Base-by-base conservation (phyloP, 2,888 invertebrate species). In the Epirrhoe tristata region DNA sequence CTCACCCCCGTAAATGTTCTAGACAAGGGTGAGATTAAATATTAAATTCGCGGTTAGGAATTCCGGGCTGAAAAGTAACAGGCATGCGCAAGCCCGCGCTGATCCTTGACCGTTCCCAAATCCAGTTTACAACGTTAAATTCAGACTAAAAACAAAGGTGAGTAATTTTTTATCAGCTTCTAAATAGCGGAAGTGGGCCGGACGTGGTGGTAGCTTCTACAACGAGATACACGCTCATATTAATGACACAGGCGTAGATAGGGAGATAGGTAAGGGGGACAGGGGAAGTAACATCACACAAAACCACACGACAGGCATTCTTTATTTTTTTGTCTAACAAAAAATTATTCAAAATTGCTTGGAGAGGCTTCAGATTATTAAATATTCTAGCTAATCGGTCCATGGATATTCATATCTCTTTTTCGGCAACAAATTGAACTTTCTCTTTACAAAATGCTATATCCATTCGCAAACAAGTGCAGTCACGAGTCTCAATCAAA, bases 1-100 rank as follows among this genome's bases (percentile, higher is more conserved):
- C 80, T 71, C 74, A 61, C 83, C 77, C 80, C 84, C 86, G 89
- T 92, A 90, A 93, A 92, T 90, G 89, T 84, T 91, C 89, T 91
- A 93, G 91, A 92, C 91, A 91, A 91, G 93, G 91, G 91, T 90
- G 87, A 83, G 86, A 90, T 93, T 93, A 92, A 93, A 93, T 93
- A 93, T 93, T 93, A 92, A 93, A 92, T 88, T 90, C 86, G 89
- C 86, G 90, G 88, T 91, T 88, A 89, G 91, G 89, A 91, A 91
- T 93, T 92, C 91, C 76, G 88, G 88, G 88, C 85, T 88, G 90
- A 87, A 93, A 91, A 90, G 88, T 86, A 87, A 86, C 83, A 80
- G 81, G 86, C 85, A 86, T 87, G 85, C 86, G 86, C 84, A 78
- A 79, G 80, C 78, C 82, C 81, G 71, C 79, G 77, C 80, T 82